Evolutionary conservation across 2,113 vertebrate species (phyloP), one percentile per base, ranked within the genome.

Genomic region (Chunga burmeisteri): DNA sequence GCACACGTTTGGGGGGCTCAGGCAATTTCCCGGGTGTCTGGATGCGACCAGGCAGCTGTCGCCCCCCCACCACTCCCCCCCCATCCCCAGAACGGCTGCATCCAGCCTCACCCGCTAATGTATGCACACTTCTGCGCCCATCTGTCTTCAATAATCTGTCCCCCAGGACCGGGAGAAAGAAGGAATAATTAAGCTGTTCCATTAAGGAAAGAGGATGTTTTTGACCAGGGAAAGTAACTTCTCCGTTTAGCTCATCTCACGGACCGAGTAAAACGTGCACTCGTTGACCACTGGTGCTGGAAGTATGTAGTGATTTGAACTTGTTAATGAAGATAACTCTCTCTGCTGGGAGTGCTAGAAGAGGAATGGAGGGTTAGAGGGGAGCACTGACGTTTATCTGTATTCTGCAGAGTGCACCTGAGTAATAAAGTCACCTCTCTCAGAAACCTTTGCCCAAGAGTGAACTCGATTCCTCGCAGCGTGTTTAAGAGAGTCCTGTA

Each of bases 341-440:
- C 53, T 85, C 71, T 61, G 25, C 71, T 81, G 44, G 63, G 58
- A 85, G 40, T 13, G 81, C 47, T 85, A 32, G 71, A 72, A 66
- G 59, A 95, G 66, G 47, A 94, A 30, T 1, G 6, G 46, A 78
- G 66, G 70, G 74, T n/a, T 63, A 88, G 88, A 90, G 63, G 49
- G 55, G 70, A 95, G 47, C 53, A 53, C 66, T 71, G 63, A 88
- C 82, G 87, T 97, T 95, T 94, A 95, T 97, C 95, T 95, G 82
- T 96, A 97, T 96, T 97, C 97, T 95, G 81, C 73, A 85, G 92
- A 93, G 70, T 55, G 14, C 13, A 34, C 75, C 78, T 58, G 55
- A 94, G 85, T 96, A 96, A 96, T 95, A 95, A 94, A 96, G 89
- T 96, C 95, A 95, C 96, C 94, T 97, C 95, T 89, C 87, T 90